Percentiles rank a stretch among this genome's conserved stretches.
Conservation (phyloP, 2,888 invertebrate species). For the Netelia melanura region DNA sequence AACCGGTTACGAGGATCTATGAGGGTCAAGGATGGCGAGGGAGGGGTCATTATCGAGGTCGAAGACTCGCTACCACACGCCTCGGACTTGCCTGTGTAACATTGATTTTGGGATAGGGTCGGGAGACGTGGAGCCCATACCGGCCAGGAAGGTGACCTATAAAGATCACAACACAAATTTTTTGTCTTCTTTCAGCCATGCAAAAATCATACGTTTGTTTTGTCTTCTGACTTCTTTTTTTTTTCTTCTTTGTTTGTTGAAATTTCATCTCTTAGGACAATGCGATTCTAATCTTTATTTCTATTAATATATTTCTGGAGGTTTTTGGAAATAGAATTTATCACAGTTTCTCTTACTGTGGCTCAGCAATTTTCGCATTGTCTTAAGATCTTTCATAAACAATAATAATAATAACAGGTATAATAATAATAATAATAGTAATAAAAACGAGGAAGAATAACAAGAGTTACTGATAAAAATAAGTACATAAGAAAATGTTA, state of each 20-base stretch:
- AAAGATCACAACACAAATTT: constrained; percentile 85
- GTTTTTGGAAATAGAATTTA: no score
- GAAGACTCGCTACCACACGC: constrained; percentile 64
- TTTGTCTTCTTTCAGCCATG: constrained; percentile 81
- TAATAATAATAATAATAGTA: not conserved
- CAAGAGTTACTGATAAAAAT: not conserved
- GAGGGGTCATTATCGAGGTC: constrained; percentile 72
- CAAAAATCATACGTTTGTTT: constrained; percentile 78
- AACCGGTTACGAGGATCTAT: constrained; percentile 79
- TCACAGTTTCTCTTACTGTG: no score
- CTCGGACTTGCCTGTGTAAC: constrained; percentile 70
- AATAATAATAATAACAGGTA: not conserved
- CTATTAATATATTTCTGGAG: no score
- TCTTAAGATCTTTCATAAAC: not conserved
- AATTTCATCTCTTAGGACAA: not conserved
- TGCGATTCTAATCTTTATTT: no score
- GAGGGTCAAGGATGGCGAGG: constrained; percentile 78
- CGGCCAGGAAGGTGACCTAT: constrained; percentile 88
- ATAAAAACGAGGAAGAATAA: not conserved
- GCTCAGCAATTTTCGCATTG: no score
- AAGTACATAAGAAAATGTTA: not conserved
- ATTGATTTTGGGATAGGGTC: constrained; percentile 81
- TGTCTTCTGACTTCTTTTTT: constrained; percentile 5
- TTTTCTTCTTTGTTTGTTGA: constrained; percentile 17
- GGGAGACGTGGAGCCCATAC: constrained; percentile 86